Conservation (phyloP, 2,888 invertebrate genomes). For the Ormyrus labotus region DNA sequence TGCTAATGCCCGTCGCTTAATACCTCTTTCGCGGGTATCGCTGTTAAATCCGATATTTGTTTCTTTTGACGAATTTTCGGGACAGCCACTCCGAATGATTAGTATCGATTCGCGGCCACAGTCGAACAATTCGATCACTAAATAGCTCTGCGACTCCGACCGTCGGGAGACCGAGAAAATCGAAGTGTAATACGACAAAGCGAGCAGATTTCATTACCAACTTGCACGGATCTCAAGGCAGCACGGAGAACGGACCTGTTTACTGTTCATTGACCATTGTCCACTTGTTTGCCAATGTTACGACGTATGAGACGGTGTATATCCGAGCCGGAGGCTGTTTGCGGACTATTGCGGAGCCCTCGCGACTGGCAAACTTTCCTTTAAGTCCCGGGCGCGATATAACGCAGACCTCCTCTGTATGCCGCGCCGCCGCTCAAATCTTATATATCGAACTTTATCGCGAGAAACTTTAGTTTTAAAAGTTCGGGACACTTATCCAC, state of each 20-base stretch:
- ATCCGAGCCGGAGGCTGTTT: slow-evolving; percentile 39
- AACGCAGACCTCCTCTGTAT: not conserved
- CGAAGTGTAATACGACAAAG: too few relatives aligned
- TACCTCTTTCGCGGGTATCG: too few relatives aligned
- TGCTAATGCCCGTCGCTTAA: too few relatives aligned
- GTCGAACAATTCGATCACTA: too few relatives aligned
- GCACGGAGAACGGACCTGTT: slow-evolving; percentile 57
- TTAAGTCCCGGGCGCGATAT: not conserved
- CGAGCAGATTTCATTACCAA: too few relatives aligned
- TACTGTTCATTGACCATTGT: slow-evolving; percentile 59
- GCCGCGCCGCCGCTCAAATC: not conserved
- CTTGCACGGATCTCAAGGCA: not conserved
- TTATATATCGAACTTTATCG: slow-evolving; percentile 31
- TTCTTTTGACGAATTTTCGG: too few relatives aligned
- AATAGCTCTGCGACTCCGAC: too few relatives aligned
- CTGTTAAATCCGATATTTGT: too few relatives aligned
- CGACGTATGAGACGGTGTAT: slow-evolving; percentile 38
- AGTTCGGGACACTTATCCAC: slow-evolving; percentile 35
- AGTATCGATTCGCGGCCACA: not conserved
- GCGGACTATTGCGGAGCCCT: slow-evolving; percentile 22
- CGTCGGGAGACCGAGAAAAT: too few relatives aligned
- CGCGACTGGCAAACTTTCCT: slow-evolving; percentile 17
- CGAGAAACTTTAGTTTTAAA: slow-evolving; percentile 38
- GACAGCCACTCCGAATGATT: too few relatives aligned
- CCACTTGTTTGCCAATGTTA: slow-evolving; percentile 59